These are phyloP conservation scores for Dolichotis patagonum DNA, from an alignment of 2,113 vertebrate species.

Conservation along the genomic window DNA sequence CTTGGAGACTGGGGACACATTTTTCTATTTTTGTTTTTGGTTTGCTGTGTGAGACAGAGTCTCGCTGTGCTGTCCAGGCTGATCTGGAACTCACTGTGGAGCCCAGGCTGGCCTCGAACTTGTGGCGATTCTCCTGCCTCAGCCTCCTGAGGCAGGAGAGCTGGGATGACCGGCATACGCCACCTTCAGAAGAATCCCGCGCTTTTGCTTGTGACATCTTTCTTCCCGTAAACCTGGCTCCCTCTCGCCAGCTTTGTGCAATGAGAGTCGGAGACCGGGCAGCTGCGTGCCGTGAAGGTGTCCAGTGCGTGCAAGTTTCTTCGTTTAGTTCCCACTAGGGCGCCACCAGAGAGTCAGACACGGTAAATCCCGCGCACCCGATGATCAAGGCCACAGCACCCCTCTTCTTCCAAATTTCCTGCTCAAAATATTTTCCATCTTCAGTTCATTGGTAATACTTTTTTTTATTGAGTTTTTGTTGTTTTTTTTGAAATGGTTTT, in stretches of 20 bases:
- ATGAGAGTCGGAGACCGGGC: neutral
- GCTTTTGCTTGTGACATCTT: neutral
- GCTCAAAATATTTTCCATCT: neutral
- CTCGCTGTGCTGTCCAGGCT: neutral
- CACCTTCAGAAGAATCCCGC: neutral
- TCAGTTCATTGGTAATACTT: neutral
- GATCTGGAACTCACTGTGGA: no score
- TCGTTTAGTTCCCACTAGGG: neutral
- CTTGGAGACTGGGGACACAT: neutral
- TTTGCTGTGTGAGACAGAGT: neutral
- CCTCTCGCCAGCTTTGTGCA: neutral
- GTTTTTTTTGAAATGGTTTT: no score
- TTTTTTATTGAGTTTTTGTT: no score
- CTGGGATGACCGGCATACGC: neutral
- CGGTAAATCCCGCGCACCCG: neutral
- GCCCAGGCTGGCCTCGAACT: neutral
- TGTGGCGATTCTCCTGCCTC: neutral
- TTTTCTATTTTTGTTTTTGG: neutral
- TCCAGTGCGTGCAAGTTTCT: neutral
- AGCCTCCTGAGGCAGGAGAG: neutral
- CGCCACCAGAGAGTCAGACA: neutral
- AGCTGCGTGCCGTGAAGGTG: neutral
- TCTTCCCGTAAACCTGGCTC: neutral
- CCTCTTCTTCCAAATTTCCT: neutral
- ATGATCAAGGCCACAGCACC: neutral